Evolutionary conservation across 92 coral and sea anemone species (phyloP).

Genomic region (Pocillopora meandrina): DNA sequence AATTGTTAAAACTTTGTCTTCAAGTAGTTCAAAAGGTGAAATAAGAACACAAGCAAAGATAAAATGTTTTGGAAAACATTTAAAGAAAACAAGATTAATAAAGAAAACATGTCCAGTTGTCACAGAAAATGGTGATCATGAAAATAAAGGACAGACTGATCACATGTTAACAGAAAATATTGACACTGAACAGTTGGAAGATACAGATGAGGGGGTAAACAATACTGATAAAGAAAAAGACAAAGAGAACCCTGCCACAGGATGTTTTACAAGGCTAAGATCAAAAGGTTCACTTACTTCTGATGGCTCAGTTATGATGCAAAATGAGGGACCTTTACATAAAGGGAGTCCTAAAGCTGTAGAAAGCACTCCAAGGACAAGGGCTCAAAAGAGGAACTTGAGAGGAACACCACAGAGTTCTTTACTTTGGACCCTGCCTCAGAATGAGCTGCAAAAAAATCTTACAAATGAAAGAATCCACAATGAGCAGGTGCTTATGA

Average conservation of each 20-base stretch:
- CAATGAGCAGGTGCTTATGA: background rate
- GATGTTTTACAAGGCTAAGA: slow-evolving; percentile 24
- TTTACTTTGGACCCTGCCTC: background rate
- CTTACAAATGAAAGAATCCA: background rate
- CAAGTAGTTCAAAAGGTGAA: background rate
- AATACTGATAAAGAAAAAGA: background rate
- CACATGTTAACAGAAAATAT: background rate
- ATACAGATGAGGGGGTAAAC: background rate
- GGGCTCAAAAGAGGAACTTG: slow-evolving; percentile 29
- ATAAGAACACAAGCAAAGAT: slow-evolving; percentile 1
- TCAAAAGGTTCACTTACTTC: background rate
- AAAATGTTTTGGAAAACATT: slow-evolving; percentile 34
- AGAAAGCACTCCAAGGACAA: slow-evolving; percentile 2
- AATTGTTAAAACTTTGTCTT: background rate
- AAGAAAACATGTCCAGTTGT: background rate
- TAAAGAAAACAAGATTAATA: background rate
- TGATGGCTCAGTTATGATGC: background rate
- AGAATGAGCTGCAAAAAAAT: background rate
- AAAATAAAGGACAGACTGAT: background rate
- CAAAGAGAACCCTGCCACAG: background rate
- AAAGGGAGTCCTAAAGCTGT: slow-evolving; percentile 1
- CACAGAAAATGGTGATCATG: background rate
- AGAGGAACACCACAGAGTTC: background rate
- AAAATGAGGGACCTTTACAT: background rate
- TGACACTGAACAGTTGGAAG: slow-evolving; percentile 10